A percentile compares a stretch with the other conserved stretches of the same genome.
Conservation (phyloP, 2,113 vertebrate species). For the Crotalus helleri region DNA sequence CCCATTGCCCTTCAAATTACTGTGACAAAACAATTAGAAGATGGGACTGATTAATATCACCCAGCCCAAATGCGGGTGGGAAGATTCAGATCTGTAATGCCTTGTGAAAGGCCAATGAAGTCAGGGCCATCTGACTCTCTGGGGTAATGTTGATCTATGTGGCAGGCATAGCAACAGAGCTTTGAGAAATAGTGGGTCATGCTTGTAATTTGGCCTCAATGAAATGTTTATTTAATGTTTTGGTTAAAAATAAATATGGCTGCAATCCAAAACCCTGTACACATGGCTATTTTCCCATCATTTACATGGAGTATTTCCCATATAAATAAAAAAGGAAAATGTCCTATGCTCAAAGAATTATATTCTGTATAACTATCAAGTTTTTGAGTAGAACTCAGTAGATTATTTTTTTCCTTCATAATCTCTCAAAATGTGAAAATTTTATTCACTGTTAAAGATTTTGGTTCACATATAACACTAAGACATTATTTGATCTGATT, state of each 20-base stretch:
- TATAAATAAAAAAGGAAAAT: not conserved
- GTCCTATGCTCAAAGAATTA: not conserved
- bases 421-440: not conserved
- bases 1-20: not conserved
- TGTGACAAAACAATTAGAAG: not conserved
- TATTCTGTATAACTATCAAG: not conserved
- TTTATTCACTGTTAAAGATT: not conserved
- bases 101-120: not conserved
- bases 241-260: conserved; percentile 6
- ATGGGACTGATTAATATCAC: not conserved
- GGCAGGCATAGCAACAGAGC: not conserved
- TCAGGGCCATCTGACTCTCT: not conserved
- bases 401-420: not conserved
- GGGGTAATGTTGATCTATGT: not conserved
- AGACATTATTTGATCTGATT: not conserved
- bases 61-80: not conserved
- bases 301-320: not conserved
- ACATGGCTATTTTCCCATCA: not conserved
- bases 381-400: not conserved
- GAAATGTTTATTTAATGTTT: not conserved
- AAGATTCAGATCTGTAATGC: not conserved
- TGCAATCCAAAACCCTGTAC: not conserved
- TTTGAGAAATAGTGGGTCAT: not conserved
- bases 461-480: not conserved
- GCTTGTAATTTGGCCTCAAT: not conserved